Base-by-base conservation (phyloP, 1,140 invertebrate genomes). In the Chelonus insularis region DNA sequence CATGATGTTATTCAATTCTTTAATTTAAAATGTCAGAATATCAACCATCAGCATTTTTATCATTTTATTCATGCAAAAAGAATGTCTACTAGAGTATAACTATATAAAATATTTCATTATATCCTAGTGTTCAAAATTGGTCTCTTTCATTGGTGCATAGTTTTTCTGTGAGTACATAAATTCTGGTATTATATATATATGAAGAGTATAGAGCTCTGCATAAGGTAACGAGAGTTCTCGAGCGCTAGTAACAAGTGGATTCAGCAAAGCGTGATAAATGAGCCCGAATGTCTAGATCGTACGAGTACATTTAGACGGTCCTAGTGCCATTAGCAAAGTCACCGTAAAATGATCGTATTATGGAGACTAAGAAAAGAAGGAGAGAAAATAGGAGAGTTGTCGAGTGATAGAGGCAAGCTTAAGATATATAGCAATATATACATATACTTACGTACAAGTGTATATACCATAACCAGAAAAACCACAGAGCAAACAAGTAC, bases 271-370 rank as follows among this genome's bases (percentile, higher is more conserved):
- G 47, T 66, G 59, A 70, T 57, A 64, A 70, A 66, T 60, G 63
- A 64, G 57, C 36, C 56, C 60, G 36, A 36, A 21, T 52, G 62
- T 57, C 62, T 65, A 52, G 39, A 57, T 21, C 34, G 45, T 60
- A 68, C 59, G 63, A 64, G 57, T 51, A 51, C 58, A 18, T 48
- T 21, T 14, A 48, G 43, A 58, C 41, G 16, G 21, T 58, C 43
- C 37, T 6, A 37, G 57, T 39, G 14, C 18, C 32, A 58, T 57
- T 57, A 62, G 63, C 60, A 70, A 71, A 71, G 66, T 63, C 66
- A 67, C 57, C 72, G 67, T 66, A 67, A 71, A 75, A 73, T 71
- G 71, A 76, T 75, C 60, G 62, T 58, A 72, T 77, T 73, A 72
- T 56, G 60, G 51, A 37, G 45, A 37, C 54, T 47, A 32, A 45